phyloP scores from a whole-genome alignment of 1,140 invertebrate species.

The Bombyx mandarina region DNA sequence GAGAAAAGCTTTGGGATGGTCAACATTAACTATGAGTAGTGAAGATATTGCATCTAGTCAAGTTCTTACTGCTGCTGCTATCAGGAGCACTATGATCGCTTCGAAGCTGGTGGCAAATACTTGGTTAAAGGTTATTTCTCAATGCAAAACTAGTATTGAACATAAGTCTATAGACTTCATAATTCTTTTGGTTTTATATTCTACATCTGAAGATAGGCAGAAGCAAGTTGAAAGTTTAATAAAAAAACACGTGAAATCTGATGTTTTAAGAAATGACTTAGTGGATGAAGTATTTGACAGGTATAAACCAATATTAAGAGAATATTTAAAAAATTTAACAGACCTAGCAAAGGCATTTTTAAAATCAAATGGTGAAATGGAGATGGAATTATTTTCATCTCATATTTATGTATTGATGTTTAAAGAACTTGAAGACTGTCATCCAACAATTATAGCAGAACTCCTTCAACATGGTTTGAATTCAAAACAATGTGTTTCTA shows the following conservation, averaged over 20 bases:
- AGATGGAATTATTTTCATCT: slow-evolving; percentile 48
- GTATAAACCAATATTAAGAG: slow-evolving; percentile 55
- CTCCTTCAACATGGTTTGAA: slow-evolving; percentile 46
- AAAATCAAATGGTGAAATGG: slow-evolving; percentile 40
- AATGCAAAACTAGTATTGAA: slow-evolving; percentile 40
- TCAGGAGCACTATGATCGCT: slow-evolving; percentile 55
- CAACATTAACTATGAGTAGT: slow-evolving; percentile 24
- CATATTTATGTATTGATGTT: slow-evolving; percentile 57
- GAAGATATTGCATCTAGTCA: slow-evolving; percentile 60
- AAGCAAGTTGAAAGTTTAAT: slow-evolving; percentile 53
- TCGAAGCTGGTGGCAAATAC: slow-evolving; percentile 52
- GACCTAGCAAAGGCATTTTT: slow-evolving; percentile 47
- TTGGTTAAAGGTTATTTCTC: slow-evolving; percentile 57
- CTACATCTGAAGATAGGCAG: slow-evolving; percentile 51
- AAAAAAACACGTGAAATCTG: slow-evolving; percentile 54
- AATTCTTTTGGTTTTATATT: slow-evolving; percentile 53
- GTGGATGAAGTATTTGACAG: slow-evolving; percentile 52
- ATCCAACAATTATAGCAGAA: slow-evolving; percentile 47
- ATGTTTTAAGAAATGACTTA: slow-evolving; percentile 46
- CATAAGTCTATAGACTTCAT: slow-evolving; percentile 64
- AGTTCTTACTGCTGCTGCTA: slow-evolving; percentile 53
- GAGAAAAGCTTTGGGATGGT: slow-evolving; percentile 54
- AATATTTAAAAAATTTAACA: slow-evolving; percentile 50
- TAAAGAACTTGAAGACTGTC: slow-evolving; percentile 42
- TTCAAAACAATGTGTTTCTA: slow-evolving; percentile 47